Conservation (phyloP, 53 echinoderm and acorn worm genomes). For the Pentamera pediparva region DNA sequence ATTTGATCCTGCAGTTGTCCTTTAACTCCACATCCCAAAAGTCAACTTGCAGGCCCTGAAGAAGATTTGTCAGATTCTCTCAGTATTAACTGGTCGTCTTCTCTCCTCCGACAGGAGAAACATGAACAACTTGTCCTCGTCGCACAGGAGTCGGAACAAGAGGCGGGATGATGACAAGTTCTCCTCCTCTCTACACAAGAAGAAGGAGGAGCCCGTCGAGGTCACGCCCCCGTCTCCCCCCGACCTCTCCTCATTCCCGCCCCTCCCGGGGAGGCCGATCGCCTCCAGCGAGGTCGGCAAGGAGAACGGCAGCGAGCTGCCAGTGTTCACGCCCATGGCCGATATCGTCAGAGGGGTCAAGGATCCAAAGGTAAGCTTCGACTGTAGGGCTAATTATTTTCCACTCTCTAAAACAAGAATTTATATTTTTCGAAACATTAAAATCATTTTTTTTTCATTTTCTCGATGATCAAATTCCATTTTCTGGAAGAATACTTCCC, state of each 20-base stretch:
- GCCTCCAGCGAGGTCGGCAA: slow-evolving; percentile 38
- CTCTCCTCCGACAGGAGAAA: slow-evolving; percentile 5
- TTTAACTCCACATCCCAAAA: no score
- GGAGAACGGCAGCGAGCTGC: slow-evolving; percentile 34
- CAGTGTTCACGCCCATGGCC: slow-evolving; percentile 72
- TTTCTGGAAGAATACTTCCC: no score
- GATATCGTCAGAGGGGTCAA: slow-evolving; percentile 91
- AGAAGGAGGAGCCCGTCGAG: slow-evolving; percentile 40
- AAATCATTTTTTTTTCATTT: no score
- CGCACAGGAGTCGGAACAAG: slow-evolving; percentile 8
- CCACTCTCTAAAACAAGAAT: no score
- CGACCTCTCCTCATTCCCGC: slow-evolving; percentile 90
- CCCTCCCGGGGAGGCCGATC: slow-evolving; percentile 71
- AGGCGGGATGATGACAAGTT: not conserved
- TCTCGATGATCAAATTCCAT: no score
- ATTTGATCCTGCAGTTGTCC: not conserved
- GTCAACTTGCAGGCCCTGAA: no score
- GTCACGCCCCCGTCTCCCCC: slow-evolving; percentile 71
- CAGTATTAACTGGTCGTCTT: not conserved
- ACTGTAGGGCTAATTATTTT: no score
- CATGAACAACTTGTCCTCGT: not conserved
- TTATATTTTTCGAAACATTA: no score
- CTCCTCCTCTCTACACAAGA: slow-evolving; percentile 23
- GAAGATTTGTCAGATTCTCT: no score
- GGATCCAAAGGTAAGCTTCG: slow-evolving; percentile 74